A percentile compares a stretch with the other conserved stretches of the same genome.
phyloP scores from a whole-genome alignment of 2,888 invertebrate genomes.

The Mesorhabditis belari region DNA sequence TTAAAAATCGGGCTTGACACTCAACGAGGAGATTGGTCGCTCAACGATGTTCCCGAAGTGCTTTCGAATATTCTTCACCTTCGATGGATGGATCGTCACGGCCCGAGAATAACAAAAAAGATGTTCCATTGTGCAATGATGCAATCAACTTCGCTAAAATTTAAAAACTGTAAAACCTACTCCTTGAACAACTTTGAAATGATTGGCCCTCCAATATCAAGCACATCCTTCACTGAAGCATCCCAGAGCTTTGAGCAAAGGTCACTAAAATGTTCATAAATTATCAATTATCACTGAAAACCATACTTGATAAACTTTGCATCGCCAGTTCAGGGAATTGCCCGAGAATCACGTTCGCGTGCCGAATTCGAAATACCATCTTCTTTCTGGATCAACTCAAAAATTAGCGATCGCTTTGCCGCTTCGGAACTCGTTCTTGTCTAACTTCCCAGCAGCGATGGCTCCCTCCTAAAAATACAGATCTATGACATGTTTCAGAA shows the following conservation, averaged over 20 bases:
- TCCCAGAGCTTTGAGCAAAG: not conserved
- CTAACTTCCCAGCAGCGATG: slow-evolving; percentile 63
- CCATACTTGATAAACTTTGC: not conserved
- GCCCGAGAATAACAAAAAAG: too few species aligned
- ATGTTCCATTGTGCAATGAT: too few species aligned
- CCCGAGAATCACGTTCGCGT: slow-evolving; percentile 67
- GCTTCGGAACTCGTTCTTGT: slow-evolving; percentile 71
- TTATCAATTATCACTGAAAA: not conserved
- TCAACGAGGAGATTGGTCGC: too few species aligned
- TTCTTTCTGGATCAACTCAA: slow-evolving; percentile 74
- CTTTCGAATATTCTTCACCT: too few species aligned
- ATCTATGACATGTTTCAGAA: slow-evolving; percentile 1
- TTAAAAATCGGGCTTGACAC: too few species aligned
- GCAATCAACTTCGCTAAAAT: too few species aligned
- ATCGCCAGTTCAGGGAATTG: slow-evolving; percentile 61
- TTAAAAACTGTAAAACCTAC: too few species aligned
- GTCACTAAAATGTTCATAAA: not conserved
- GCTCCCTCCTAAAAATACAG: slow-evolving; percentile 43
- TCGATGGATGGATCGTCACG: too few species aligned
- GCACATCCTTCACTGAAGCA: not conserved
- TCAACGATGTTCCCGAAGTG: too few species aligned
- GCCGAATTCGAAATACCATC: slow-evolving; percentile 72
- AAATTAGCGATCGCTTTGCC: slow-evolving; percentile 78
- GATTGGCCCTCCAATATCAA: not conserved
- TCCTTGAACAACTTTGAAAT: not conserved